Evolutionary conservation across 2,113 vertebrate species (phyloP).

Genomic region (Dendrocopos noguchii): DNA sequence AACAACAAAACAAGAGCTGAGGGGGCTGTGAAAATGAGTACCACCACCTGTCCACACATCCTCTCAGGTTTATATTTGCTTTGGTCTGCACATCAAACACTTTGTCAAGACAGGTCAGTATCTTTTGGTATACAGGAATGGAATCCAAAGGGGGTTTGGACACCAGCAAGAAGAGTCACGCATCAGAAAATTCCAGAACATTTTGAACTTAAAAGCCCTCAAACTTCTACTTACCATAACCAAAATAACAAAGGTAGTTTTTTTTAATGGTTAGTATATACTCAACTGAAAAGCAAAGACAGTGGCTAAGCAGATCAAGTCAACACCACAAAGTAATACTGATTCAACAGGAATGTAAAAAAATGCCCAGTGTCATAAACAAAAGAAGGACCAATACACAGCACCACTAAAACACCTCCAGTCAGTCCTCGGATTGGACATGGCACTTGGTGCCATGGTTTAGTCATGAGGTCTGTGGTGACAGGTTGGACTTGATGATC

Average conservation of each 20-base stretch:
- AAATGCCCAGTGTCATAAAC: neutral
- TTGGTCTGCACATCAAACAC: neutral
- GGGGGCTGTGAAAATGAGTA: neutral
- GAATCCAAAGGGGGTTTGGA: neutral
- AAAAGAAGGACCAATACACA: neutral
- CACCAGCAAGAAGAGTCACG: neutral
- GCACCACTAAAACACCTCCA: neutral
- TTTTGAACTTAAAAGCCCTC: neutral
- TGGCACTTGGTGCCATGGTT: too few species aligned
- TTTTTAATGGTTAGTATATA: neutral
- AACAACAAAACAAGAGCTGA: neutral
- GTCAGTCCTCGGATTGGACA: neutral
- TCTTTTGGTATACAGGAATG: neutral
- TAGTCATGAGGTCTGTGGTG: too few species aligned
- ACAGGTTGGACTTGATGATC: too few species aligned
- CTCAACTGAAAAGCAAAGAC: neutral
- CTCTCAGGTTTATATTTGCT: neutral
- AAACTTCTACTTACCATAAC: neutral
- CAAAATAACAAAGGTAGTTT: neutral
- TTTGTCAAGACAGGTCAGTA: neutral
- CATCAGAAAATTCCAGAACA: neutral
- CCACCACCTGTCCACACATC: too few species aligned
- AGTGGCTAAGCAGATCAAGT: neutral
- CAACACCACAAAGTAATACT: neutral
- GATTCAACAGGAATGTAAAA: neutral